phyloP scores from a whole-genome alignment of 64 coral and sea anemone species.

The Montipora cactus region DNA sequence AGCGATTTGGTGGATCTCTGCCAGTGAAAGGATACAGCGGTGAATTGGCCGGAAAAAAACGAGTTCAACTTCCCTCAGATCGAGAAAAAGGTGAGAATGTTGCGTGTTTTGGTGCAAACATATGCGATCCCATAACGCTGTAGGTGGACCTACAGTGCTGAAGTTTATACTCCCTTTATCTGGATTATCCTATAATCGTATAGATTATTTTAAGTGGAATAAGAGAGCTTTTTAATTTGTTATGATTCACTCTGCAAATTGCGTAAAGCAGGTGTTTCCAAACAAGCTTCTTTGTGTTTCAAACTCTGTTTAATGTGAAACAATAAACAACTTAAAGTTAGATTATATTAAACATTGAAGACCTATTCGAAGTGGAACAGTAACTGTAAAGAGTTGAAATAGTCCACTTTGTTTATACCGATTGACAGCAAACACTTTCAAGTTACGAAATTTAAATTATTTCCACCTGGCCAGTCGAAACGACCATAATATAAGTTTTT shows the following conservation, averaged over 20 bases:
- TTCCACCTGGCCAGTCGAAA: too few species aligned
- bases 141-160: too few species aligned
- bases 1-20: constrained; percentile 44
- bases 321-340: neutral
- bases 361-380: neutral
- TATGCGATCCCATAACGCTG: too few species aligned
- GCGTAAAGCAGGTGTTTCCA: too few species aligned
- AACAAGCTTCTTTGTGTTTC: neutral
- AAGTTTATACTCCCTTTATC: neutral
- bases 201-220: too few species aligned
- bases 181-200: neutral
- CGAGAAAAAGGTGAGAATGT: constrained; percentile 47
- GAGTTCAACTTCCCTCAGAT: constrained; percentile 67
- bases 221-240: too few species aligned
- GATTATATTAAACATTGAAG: neutral
- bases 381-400: neutral
- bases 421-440: neutral
- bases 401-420: neutral
- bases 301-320: too few species aligned
- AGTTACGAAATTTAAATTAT: too few species aligned
- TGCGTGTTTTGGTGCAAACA: neutral
- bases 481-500: too few species aligned
- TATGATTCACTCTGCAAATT: neutral
- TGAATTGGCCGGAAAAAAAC: constrained; percentile 62
- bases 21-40: constrained; percentile 54